Evolutionary conservation across 2,113 vertebrate species (phyloP).

Genomic region (Gavialis gangeticus): DNA sequence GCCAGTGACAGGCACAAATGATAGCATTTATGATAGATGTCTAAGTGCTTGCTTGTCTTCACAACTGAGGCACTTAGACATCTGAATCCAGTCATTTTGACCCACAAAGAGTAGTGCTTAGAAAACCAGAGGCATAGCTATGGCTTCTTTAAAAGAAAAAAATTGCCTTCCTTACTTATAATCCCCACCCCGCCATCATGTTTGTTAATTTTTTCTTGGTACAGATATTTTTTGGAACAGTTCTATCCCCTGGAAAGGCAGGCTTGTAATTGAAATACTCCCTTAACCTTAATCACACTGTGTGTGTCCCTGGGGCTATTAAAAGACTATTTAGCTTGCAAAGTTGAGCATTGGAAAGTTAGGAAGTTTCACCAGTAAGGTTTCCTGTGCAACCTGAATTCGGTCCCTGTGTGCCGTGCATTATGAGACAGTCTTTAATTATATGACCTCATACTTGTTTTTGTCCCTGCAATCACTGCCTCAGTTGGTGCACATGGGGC

Average conservation of each 20-base stretch:
- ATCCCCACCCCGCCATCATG: background rate
- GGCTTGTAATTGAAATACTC: background rate
- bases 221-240: background rate
- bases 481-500: background rate
- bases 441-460: rapidly evolving
- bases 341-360: background rate
- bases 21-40: background rate
- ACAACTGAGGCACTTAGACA: background rate
- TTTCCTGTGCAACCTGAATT: background rate
- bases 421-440: background rate
- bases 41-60: background rate
- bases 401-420: background rate
- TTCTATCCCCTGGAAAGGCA: background rate
- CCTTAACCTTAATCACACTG: background rate
- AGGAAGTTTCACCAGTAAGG: background rate
- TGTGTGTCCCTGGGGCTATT: background rate
- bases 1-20: background rate
- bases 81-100: background rate
- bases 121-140: background rate
- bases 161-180: background rate
- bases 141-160: background rate
- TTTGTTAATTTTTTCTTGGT: background rate
- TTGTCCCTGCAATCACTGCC: background rate
- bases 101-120: background rate
- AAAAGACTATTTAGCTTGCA: background rate